A percentile compares a stretch with the other conserved stretches of the same genome.
These are phyloP conservation scores for Scleropages formosus DNA, from an alignment of 2,797 vertebrate species.

Conservation along the genomic window DNA sequence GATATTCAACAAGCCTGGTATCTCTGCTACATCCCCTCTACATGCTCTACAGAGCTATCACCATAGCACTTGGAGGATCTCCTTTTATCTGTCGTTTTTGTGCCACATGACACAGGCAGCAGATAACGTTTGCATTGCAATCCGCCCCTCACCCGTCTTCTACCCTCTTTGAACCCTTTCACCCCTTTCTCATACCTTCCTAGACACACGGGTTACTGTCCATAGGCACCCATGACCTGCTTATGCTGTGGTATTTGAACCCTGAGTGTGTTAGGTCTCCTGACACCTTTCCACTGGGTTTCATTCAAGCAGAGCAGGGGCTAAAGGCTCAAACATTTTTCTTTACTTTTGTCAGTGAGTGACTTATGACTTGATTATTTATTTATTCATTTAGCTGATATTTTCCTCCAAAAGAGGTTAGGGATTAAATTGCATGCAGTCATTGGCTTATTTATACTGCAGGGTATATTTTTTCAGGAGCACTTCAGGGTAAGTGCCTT, in stretches of 20 bases:
- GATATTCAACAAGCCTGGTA: conserved; percentile 71
- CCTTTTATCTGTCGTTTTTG: conserved; percentile 66
- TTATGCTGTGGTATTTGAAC: neutral
- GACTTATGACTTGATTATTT: neutral
- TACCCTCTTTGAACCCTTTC: conserved; percentile 47
- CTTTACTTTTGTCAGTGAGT: neutral
- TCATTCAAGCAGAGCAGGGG: neutral
- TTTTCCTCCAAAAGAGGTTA: too few species aligned
- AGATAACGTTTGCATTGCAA: conserved; percentile 50
- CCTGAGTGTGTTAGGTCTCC: neutral
- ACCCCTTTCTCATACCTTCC: neutral
- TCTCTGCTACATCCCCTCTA: conserved; percentile 67
- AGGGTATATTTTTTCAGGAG: too few species aligned
- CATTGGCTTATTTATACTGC: too few species aligned
- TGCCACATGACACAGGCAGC: conserved; percentile 47
- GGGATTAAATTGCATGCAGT: too few species aligned
- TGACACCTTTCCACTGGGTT: neutral
- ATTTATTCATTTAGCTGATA: too few species aligned
- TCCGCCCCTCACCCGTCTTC: conserved; percentile 33
- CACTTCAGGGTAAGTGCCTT: too few species aligned
- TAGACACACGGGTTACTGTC: neutral
- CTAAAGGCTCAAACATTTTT: neutral
- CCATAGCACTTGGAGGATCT: conserved; percentile 29
- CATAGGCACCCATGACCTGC: too few species aligned
- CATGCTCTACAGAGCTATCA: conserved; percentile 64